Evolutionary conservation across 2,797 vertebrate genomes (phyloP), one percentile per base, ranked within the genome.

Genomic region (Sebastes diploproa): DNA sequence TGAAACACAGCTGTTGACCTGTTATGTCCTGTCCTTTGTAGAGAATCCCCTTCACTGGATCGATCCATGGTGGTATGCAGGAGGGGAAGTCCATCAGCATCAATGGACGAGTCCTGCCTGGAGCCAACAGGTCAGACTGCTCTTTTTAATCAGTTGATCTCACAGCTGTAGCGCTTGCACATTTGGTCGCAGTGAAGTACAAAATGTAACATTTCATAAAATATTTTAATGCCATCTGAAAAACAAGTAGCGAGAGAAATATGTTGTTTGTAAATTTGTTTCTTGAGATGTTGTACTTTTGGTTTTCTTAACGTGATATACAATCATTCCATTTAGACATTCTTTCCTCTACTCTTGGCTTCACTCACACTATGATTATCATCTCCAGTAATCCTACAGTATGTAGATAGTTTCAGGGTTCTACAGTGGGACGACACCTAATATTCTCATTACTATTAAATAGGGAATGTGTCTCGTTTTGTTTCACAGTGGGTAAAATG

Each of bases 1-100:
- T 60, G 23, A 61, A 52, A 42, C 38, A 3, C 18, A 64, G 25
- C 25, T 62, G 6, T 75, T 81, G 1, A 34, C 59, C 52, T 56
- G 20, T 50, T 13, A 11, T 10, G 2, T 23, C 13, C 0, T 66
- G n/a, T 78, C 11, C 6, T 71, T 46, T 54, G 1, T 34, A 96
- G 95, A 82, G 0, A 2, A 78, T 95, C 59, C 95, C 95, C 6
- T 96, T 96, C 77, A 93, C 78, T 14, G 94, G 95, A 4, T 89
- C 92, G 0, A 92, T 94, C 81, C 88, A 90, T 1, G 93, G 92
- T 1, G 88, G 92, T 59, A 86, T 94, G 64, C 83, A 88, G 52
- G 89, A 91, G 54, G 92, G 91, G 29, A 92, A 85, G 78, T 60
- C 70, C 30, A 83, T 94, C 77, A 86, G 52, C 82, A 13, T 96